phyloP scores from a whole-genome alignment of 2,797 vertebrate species.

The Phylloscopus collybita region DNA sequence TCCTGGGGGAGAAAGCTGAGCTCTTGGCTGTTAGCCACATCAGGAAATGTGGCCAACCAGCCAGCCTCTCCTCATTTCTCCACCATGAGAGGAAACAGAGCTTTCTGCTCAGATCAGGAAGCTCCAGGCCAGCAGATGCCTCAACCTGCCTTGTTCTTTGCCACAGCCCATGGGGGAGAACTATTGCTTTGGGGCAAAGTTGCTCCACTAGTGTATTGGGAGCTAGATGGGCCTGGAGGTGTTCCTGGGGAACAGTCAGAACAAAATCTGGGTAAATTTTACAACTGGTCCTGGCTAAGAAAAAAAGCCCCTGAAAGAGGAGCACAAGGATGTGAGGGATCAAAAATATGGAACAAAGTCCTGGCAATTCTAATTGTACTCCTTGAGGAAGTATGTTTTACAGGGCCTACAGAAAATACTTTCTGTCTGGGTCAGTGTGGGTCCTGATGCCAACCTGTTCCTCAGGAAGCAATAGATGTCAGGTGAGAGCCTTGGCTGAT shows the following conservation, averaged over 20 bases:
- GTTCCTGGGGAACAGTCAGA: not conserved
- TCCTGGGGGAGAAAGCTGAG: not conserved
- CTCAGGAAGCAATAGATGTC: not conserved
- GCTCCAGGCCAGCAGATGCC: not conserved
- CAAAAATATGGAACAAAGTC: not conserved
- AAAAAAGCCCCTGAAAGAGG: not conserved
- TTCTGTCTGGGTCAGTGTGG: not conserved
- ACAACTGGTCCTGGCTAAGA: not conserved
- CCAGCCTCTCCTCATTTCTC: not conserved
- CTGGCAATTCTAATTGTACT: not conserved
- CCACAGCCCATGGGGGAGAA: not conserved
- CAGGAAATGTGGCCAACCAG: not conserved
- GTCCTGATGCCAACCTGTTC: not conserved
- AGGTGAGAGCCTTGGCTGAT: not conserved
- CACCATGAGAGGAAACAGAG: not conserved
- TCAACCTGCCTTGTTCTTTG: not conserved
- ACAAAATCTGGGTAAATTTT: not conserved
- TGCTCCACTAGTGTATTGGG: not conserved
- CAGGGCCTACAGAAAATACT: not conserved
- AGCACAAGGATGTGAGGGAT: not conserved
- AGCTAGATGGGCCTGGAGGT: not conserved
- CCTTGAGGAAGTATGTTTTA: not conserved
- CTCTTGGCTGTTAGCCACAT: not conserved
- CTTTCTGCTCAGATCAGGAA: not conserved
- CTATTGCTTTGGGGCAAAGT: not conserved